These are phyloP conservation scores for Drosophila serrata DNA, from an alignment of 1,140 invertebrate species.

Conservation along the genomic window DNA sequence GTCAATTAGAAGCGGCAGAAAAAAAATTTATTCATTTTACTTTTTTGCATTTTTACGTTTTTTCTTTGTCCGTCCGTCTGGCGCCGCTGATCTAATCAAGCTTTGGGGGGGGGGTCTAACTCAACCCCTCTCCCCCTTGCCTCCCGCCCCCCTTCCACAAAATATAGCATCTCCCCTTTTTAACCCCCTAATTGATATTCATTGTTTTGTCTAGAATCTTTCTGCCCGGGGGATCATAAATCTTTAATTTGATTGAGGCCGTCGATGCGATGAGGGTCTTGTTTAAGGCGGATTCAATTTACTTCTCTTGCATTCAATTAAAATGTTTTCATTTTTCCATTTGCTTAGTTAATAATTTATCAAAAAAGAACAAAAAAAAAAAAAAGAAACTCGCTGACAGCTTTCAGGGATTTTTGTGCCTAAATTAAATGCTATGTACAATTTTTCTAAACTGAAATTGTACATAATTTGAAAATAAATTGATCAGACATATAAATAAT, in stretches of 20 bases:
- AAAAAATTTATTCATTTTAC: slow-evolving; percentile 51
- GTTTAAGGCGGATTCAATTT: slow-evolving; percentile 57
- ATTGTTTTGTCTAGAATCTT: slow-evolving; percentile 54
- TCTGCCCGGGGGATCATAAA: slow-evolving; percentile 48
- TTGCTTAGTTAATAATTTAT: slow-evolving; percentile 37
- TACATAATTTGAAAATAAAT: too few species aligned
- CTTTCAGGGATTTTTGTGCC: not conserved
- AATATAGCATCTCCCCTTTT: not conserved
- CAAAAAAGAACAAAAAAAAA: not conserved
- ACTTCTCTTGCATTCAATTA: slow-evolving; percentile 49
- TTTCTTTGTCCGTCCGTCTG: slow-evolving; percentile 34
- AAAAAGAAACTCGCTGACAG: not conserved
- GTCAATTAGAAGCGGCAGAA: slow-evolving; percentile 51
- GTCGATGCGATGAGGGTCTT: slow-evolving; percentile 51
- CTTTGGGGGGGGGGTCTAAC: slow-evolving; percentile 5
- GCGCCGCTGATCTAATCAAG: slow-evolving; percentile 55
- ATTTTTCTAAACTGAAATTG: not conserved
- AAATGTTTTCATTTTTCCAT: slow-evolving; percentile 44
- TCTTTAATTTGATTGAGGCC: slow-evolving; percentile 55
- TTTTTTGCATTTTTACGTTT: slow-evolving; percentile 25
- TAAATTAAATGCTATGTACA: not conserved
- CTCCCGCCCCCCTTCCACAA: too few species aligned
- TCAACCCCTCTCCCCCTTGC: not conserved
- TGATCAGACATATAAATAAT: too few species aligned
- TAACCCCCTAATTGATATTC: slow-evolving; percentile 55